Conservation (phyloP, 2,888 invertebrate genomes). For the Bellardia pandia region DNA sequence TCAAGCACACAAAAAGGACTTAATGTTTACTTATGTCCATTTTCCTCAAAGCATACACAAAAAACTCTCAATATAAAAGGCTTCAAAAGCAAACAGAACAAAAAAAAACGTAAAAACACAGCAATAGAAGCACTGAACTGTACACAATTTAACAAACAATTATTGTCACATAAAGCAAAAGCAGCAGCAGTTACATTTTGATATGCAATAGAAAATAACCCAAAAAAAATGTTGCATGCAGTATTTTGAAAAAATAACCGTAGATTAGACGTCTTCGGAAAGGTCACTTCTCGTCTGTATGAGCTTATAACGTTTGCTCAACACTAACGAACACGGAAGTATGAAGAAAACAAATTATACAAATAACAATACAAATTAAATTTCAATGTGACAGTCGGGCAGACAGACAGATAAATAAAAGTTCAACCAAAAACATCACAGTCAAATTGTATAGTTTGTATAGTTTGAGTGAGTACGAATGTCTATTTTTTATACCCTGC, state of each 20-base stretch:
- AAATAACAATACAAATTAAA: conserved; percentile 52
- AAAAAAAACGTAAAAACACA: conserved; percentile 27
- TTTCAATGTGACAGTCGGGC: conserved; percentile 32
- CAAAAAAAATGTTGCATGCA: conserved; percentile 21
- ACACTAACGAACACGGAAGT: conserved; percentile 37
- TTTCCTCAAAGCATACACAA: conserved; percentile 17
- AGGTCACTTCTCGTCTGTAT: conserved; percentile 41
- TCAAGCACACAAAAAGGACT: conserved; percentile 7
- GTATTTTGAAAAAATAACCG: conserved; percentile 20
- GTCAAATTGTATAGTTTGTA: conserved; percentile 6
- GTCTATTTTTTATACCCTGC: too few relatives aligned
- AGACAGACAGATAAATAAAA: conserved; percentile 35
- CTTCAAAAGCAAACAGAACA: conserved; percentile 13
- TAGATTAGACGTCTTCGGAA: conserved; percentile 47
- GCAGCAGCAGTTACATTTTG: neutral
- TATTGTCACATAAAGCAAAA: conserved; percentile 30
- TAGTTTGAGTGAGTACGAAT: neutral
- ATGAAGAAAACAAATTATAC: conserved; percentile 6
- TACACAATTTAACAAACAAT: conserved; percentile 57
- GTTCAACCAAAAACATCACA: conserved; percentile 14
- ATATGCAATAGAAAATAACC: conserved; percentile 2
- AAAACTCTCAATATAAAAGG: conserved; percentile 13
- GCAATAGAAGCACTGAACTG: conserved; percentile 51
- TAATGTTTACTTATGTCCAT: conserved; percentile 29
- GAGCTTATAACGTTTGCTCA: conserved; percentile 53